Evolutionary conservation across 2,888 invertebrate genomes (phyloP).

Genomic region (Lordiphosa andalusiaca): DNA sequence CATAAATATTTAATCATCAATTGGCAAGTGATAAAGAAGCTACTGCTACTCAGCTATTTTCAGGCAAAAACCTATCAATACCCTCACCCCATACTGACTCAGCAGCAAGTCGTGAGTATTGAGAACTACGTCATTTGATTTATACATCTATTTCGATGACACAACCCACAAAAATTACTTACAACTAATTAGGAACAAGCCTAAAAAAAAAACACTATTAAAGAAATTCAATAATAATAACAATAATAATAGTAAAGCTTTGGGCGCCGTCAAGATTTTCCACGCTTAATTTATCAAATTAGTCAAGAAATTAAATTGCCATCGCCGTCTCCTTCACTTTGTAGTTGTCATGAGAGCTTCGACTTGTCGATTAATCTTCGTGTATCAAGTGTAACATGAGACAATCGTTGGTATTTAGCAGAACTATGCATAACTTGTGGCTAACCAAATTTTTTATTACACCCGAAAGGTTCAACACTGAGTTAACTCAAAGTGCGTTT

Average conservation of each 20-base stretch:
- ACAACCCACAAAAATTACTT: constrained; percentile 1
- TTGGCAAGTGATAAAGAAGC: too few relatives aligned
- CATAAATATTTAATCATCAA: too few relatives aligned
- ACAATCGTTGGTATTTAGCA: constrained; percentile 39
- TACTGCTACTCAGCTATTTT: too few relatives aligned
- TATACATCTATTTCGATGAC: constrained; percentile 8
- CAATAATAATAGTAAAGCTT: too few relatives aligned
- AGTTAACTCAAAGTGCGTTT: too few relatives aligned
- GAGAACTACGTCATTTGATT: neutral
- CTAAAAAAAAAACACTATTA: too few relatives aligned
- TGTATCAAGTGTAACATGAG: constrained; percentile 66
- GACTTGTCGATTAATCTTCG: constrained; percentile 58
- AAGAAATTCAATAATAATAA: too few relatives aligned
- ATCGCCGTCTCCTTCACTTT: constrained; percentile 18
- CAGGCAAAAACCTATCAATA: too few relatives aligned
- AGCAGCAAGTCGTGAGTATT: too few relatives aligned
- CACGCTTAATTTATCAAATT: constrained; percentile 62
- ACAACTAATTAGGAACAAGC: constrained; percentile 12
- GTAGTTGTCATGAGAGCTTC: constrained; percentile 12
- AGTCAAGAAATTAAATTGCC: constrained; percentile 24
- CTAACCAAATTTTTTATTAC: too few relatives aligned
- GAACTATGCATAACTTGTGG: constrained; percentile 18
- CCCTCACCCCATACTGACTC: too few relatives aligned
- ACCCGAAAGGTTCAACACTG: too few relatives aligned
- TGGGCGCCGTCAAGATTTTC: constrained; percentile 3